Percentiles rank a stretch among this genome's conserved stretches.
Evolutionary conservation across 2,113 vertebrate genomes (phyloP).

Genomic region (Oryzias curvinotus): DNA sequence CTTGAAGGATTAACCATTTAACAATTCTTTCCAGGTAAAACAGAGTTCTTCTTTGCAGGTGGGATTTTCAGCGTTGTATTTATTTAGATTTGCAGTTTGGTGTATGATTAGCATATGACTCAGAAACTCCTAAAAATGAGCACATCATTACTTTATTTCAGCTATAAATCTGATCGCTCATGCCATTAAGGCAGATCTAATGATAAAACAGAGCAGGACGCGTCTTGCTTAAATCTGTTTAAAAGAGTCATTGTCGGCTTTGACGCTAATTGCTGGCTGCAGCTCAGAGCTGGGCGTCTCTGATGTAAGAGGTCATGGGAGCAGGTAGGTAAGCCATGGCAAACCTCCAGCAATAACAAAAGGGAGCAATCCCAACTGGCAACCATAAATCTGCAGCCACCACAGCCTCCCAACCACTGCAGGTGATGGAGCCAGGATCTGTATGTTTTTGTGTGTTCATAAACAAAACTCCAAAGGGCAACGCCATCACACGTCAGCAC

Average conservation of each 20-base stretch:
- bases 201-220: slow-evolving; percentile 54
- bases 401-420: slow-evolving; percentile 75
- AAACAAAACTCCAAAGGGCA: slow-evolving; percentile 82
- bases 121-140: slow-evolving; percentile 1
- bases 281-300: slow-evolving; percentile 69
- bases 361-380: slow-evolving; percentile 58
- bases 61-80: slow-evolving; percentile 2
- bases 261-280: slow-evolving; percentile 55
- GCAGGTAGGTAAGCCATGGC: slow-evolving; percentile 77
- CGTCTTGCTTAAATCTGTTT: slow-evolving; percentile 54
- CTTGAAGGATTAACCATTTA: slow-evolving; percentile 37
- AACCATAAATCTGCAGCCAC: slow-evolving; percentile 77
- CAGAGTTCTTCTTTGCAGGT: slow-evolving; percentile 32
- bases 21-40: slow-evolving; percentile 40
- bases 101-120: not conserved
- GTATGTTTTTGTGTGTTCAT: slow-evolving; percentile 47
- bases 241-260: slow-evolving; percentile 69
- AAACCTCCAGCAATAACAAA: slow-evolving; percentile 76
- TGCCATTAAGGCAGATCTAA: slow-evolving; percentile 25
- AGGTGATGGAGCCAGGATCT: slow-evolving; percentile 61
- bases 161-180: slow-evolving; percentile 27
- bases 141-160: not conserved
- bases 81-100: not conserved
- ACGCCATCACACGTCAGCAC: slow-evolving; percentile 76
- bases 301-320: slow-evolving; percentile 76